Conservation (phyloP, 2,113 vertebrate genomes). For the Oriolus oriolus region DNA sequence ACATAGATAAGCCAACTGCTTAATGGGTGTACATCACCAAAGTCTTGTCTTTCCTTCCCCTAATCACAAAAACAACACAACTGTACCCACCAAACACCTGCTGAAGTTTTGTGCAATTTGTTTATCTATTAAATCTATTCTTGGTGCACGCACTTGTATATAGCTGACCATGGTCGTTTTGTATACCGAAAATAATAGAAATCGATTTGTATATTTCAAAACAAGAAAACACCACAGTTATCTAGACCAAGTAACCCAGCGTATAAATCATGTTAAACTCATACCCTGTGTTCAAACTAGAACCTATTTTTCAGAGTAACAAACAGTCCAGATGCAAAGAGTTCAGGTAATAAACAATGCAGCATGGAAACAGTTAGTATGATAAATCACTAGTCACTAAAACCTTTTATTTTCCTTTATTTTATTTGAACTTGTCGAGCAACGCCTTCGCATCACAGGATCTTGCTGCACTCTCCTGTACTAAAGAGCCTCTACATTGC, state of each 20-base stretch:
- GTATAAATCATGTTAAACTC: not conserved
- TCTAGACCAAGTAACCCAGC: not conserved
- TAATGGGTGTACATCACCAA: not conserved
- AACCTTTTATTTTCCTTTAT: not conserved
- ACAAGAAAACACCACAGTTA: not conserved
- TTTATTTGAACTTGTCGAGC: not conserved
- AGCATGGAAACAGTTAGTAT: not conserved
- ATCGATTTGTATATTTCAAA: not conserved
- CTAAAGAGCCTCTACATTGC: not conserved
- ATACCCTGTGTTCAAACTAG: not conserved
- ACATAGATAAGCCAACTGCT: not conserved
- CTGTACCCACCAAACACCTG: not conserved
- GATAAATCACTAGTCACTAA: not conserved
- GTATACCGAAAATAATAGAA: not conserved
- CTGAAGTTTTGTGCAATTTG: not conserved
- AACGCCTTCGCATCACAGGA: not conserved
- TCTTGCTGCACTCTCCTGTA: not conserved
- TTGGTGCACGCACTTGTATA: not conserved
- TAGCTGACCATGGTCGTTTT: not conserved
- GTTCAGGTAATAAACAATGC: not conserved
- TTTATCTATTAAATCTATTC: not conserved
- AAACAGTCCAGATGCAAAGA: not conserved
- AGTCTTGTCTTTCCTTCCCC: not conserved
- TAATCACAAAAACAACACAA: not conserved
- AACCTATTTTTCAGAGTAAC: not conserved